Evolutionary conservation across 2,888 invertebrate species (phyloP).

Genomic region (Microctonus brassicae): DNA sequence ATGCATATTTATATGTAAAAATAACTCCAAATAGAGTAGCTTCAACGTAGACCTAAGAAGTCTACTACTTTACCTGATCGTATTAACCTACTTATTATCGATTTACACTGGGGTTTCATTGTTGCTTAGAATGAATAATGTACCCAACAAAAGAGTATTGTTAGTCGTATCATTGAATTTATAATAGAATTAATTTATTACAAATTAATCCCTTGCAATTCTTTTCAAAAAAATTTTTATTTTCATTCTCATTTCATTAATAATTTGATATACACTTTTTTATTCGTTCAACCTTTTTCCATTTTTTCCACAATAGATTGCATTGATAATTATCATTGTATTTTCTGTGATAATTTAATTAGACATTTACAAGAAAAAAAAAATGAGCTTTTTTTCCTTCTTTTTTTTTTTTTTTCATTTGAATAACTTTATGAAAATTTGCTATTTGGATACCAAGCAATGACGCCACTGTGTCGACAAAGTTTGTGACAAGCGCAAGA

Average conservation of each 20-base stretch:
- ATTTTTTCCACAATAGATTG: neutral
- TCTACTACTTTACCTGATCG: slow-evolving; percentile 53
- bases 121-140: slow-evolving; percentile 13
- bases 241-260: too few species aligned
- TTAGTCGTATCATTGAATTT: neutral
- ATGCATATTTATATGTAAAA: slow-evolving; percentile 31
- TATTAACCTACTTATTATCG: slow-evolving; percentile 61
- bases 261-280: too few species aligned
- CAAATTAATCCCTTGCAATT: neutral
- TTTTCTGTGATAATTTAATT: neutral
- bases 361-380: neutral
- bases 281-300: neutral
- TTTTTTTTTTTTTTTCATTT: neutral
- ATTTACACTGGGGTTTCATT: slow-evolving; percentile 50
- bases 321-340: neutral
- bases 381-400: neutral
- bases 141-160: neutral
- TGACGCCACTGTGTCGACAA: neutral
- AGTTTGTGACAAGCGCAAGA: neutral
- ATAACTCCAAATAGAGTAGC: slow-evolving; percentile 39
- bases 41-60: slow-evolving; percentile 48
- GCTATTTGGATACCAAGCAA: neutral
- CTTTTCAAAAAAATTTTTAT: neutral
- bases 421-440: neutral
- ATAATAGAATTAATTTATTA: neutral